phyloP scores from a whole-genome alignment of 2,888 invertebrate genomes.

The Nebria salina region DNA sequence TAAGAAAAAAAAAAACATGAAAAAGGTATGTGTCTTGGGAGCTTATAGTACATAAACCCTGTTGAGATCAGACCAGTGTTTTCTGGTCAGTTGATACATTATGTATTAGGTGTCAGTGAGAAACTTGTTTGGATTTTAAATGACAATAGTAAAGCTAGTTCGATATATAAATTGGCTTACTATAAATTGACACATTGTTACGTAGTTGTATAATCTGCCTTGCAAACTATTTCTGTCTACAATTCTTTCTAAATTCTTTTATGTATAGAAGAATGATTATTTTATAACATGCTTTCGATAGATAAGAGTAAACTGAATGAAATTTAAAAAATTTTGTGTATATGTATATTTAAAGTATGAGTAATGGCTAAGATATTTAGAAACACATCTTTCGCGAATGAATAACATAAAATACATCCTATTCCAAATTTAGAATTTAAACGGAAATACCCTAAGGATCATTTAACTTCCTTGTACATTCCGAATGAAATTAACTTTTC shows the following conservation, averaged over 20 bases:
- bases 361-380: neutral
- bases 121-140: neutral
- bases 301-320: too few relatives aligned
- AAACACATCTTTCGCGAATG: neutral
- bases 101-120: constrained; percentile 16
- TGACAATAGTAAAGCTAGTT: neutral
- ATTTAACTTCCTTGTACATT: neutral
- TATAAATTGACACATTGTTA: neutral
- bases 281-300: too few relatives aligned
- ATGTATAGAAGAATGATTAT: too few relatives aligned
- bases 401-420: neutral
- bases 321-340: too few relatives aligned
- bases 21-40: constrained; percentile 28
- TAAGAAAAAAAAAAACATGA: constrained; percentile 25
- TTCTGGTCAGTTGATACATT: constrained; percentile 25
- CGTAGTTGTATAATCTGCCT: too few relatives aligned
- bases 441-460: neutral
- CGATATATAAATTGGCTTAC: neutral
- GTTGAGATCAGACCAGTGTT: constrained; percentile 27
- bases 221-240: too few relatives aligned
- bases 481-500: neutral
- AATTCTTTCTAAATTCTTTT: too few relatives aligned
- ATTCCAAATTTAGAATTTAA: neutral
- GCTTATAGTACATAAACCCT: constrained; percentile 1
- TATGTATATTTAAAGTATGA: neutral